Conservation (phyloP, 2,797 vertebrate species). For the Pelodytes ibericus region DNA sequence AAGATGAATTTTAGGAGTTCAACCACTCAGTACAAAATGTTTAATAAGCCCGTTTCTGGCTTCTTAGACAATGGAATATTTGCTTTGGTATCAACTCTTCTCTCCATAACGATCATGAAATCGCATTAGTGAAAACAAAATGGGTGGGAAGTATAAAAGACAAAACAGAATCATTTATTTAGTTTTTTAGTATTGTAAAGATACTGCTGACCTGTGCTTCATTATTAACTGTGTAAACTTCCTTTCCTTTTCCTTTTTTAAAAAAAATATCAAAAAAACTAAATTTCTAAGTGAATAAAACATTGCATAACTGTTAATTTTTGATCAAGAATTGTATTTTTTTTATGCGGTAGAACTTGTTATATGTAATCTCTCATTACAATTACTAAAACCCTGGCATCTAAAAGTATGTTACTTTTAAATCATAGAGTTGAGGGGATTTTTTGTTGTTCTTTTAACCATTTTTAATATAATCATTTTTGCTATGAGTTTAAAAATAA, state of each 20-base stretch:
- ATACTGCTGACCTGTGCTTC: constrained; percentile 96
- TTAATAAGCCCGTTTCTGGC: constrained; percentile 74
- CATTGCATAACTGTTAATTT: constrained; percentile 81
- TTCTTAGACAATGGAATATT: constrained; percentile 75
- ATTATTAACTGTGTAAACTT: constrained; percentile 95
- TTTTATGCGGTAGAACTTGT: constrained; percentile 90
- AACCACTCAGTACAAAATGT: constrained; percentile 74
- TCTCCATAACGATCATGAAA: constrained; percentile 80
- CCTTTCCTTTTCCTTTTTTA: constrained; percentile 83
- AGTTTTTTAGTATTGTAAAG: constrained; percentile 99
- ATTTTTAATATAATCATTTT: constrained; percentile 72
- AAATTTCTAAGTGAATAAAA: constrained; percentile 82
- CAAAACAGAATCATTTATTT: constrained; percentile 88
- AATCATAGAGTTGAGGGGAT: too few relatives aligned
- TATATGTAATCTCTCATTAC: constrained; percentile 85
- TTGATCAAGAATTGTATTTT: constrained; percentile 76
- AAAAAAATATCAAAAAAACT: too few relatives aligned
- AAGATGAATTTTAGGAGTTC: constrained; percentile 73
- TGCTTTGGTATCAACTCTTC: constrained; percentile 80
- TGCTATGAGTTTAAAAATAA: constrained; percentile 78
- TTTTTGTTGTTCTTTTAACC: constrained; percentile 60
- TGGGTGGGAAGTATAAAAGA: constrained; percentile 73
- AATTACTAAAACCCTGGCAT: constrained; percentile 73
- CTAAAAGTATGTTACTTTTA: constrained; percentile 71
- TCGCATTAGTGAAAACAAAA: constrained; percentile 77